Evolutionary conservation across 2,797 vertebrate species (phyloP), one percentile per base, ranked within the genome.

Genomic region (Brotula barbata): DNA sequence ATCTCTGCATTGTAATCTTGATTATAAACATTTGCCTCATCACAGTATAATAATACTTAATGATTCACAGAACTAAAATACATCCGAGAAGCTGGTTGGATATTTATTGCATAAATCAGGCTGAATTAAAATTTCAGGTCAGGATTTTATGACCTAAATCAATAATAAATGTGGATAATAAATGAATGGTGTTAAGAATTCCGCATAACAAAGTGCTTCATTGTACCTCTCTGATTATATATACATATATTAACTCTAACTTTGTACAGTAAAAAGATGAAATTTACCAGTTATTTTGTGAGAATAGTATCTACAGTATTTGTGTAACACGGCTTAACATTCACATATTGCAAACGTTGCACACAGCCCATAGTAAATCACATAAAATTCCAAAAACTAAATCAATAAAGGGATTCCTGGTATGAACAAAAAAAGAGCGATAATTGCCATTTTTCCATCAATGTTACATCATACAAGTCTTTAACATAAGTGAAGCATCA

Each of bases 301-400:
- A 67, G 39, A 23, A 44, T 39, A 56, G 44, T 47, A 42, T 46
- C 28, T 33, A 72, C 59, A 68, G 47, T 33, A 33, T 33, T 33
- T 15, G 15, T 57, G 44, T 36, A 51, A 56, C 28, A 60, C 21
- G 62, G 60, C 41, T 75, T 40, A 64, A 71, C 53, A 20, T 49
- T 66, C 25, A 74, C 33, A 68, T 82, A 82, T 77, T 84, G 80
- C 85, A 60, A 19, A 49, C 22, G 48, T 43, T 52, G 31, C 54
- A 85, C 69, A 49, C 56, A 68, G 71, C 78, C 76, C 62, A 14
- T 52, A 64, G 20, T 53, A 25, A 49, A 14, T 28, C 37, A 50
- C 67, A 71, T 36, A 55, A 39, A 5, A 59, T 54, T 28, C 15
- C 39, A 44, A 33, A 6, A 33, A 33, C 31, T 58, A 25, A 23